Evolutionary conservation across 2,888 invertebrate genomes (phyloP), one percentile per base, ranked within the genome.

Genomic region (Drosophila atroscutellata): DNA sequence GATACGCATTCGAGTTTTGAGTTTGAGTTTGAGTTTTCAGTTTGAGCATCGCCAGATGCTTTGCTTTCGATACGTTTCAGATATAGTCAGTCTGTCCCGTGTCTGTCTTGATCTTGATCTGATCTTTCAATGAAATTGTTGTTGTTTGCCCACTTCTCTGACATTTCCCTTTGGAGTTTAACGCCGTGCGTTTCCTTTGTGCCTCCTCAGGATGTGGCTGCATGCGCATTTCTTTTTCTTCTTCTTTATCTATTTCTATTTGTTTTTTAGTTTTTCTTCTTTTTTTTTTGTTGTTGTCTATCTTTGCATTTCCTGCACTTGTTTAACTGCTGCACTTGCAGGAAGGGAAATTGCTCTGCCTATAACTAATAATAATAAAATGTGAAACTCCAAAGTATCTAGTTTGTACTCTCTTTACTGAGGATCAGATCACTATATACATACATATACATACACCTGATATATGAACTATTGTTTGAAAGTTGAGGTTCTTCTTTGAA

Each of bases 291-390:
- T 18, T 37, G 4, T 20, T 45, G 20, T 15, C 13, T 24, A 2
- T 58, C 59, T 49, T 47, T 32, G 37, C 72, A 62, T 75, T 89
- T 84, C 83, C 89, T 86, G 89, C 42, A 11, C 13, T 3, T 24
- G 50, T 13, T 50, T n/a, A 50, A 6, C 49, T 50, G 45, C 20
- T 15, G 45, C 20, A 45, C 45, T 45, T 20, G 20, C 15, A 15
- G 7, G 7, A 24, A 13, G 6, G 6, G 13, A 20, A 20, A 20
- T 3, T 20, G 0, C 1, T 13, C 3, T 3, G 3, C 42, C 20
- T 1, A 3, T 3, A 6, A 20, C 0, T 20, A 20, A 42, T 13
- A 7, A 3, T 20, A 45, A 20, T 7, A 5, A 13, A 3, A 7
- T 13, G 7, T 7, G 7, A 45, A 7, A 7, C 1, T 45, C 13